Base-by-base conservation (phyloP, 1,140 invertebrate genomes). In the Lamellibrachia luymesi region DNA sequence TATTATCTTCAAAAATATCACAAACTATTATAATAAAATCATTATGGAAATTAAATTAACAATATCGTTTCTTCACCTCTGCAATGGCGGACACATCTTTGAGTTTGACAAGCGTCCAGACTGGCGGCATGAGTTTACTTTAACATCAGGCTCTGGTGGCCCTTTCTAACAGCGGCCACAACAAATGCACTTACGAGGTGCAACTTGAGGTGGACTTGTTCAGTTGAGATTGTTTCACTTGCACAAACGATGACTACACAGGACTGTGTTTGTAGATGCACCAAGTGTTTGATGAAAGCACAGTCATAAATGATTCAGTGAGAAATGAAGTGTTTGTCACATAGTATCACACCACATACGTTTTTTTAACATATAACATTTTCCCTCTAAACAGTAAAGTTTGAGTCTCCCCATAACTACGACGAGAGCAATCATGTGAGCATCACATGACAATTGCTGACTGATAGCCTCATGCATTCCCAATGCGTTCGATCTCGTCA, bases 401-500 rank as follows among this genome's bases (percentile, higher is more conserved):
- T 80, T 22, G 25, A 22, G 13, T 80, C 64, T 80, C 64, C 64
- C 25, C 25, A 22, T 80, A 80, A 22, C 2, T 22, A 38, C 17
- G 1, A 80, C 1, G 7, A 80, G 64, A 22, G 0, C 64, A 17
- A 80, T 17, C 64, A 80, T 22, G 64, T 80, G 64, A 80, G 13
- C 6, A 17, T 56, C 52, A 56, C 17, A 17, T 56, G 17, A 56
- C 52, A 17, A 56, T 56, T 10, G 25, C 64, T 22, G 64, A 17
- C 64, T 80, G 64, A 4, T 4, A 80, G 64, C 25, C 64, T 80
- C 64, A 80, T 22, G 64, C 5, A 17, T 80, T 80, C 64, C 64
- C 64, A 17, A 80, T 80, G 7, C 64, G 64, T n/a, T 91, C 91
- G 13, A 91, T 91, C 51, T 91, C 91, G n/a, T 91, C 91, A n/a